Evolutionary conservation across 2,797 vertebrate genomes (phyloP).

Genomic region (Ptychobarbus kaznakovi): DNA sequence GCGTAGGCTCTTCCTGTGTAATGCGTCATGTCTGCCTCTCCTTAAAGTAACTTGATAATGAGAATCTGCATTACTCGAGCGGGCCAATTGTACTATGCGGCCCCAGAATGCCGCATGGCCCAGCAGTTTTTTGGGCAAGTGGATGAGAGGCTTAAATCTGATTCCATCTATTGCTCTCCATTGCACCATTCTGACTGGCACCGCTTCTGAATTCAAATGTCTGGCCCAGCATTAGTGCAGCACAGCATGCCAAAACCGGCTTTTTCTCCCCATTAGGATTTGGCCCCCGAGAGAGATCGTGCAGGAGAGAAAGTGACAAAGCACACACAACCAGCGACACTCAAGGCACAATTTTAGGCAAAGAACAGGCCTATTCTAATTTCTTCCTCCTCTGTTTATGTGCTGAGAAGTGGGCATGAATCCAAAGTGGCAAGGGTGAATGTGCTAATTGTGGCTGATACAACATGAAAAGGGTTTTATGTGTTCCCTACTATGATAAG

Average conservation of each 20-base stretch:
- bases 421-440: slow-evolving; percentile 43
- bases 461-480: slow-evolving; percentile 43
- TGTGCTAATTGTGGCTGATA: slow-evolving; percentile 48
- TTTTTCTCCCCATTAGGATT: slow-evolving; percentile 57
- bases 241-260: slow-evolving; percentile 52
- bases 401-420: slow-evolving; percentile 37
- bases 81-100: slow-evolving; percentile 41
- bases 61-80: slow-evolving; percentile 47
- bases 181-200: slow-evolving; percentile 60
- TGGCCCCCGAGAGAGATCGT: slow-evolving; percentile 33
- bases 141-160: slow-evolving; percentile 54
- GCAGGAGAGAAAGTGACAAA: slow-evolving; percentile 50
- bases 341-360: slow-evolving; percentile 50
- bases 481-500: slow-evolving; percentile 5
- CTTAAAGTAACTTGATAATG: slow-evolving; percentile 53
- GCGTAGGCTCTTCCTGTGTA: slow-evolving; percentile 34
- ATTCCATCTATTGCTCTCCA: slow-evolving; percentile 57
- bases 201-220: slow-evolving; percentile 63
- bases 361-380: slow-evolving; percentile 56
- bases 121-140: slow-evolving; percentile 51
- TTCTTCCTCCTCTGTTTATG: slow-evolving; percentile 50
- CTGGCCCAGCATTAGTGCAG: slow-evolving; percentile 50
- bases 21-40: slow-evolving; percentile 40
- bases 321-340: slow-evolving; percentile 36
- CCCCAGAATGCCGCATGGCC: slow-evolving; percentile 48